Base-by-base conservation (phyloP, 2,888 invertebrate genomes). In the Chironomus tentans region DNA sequence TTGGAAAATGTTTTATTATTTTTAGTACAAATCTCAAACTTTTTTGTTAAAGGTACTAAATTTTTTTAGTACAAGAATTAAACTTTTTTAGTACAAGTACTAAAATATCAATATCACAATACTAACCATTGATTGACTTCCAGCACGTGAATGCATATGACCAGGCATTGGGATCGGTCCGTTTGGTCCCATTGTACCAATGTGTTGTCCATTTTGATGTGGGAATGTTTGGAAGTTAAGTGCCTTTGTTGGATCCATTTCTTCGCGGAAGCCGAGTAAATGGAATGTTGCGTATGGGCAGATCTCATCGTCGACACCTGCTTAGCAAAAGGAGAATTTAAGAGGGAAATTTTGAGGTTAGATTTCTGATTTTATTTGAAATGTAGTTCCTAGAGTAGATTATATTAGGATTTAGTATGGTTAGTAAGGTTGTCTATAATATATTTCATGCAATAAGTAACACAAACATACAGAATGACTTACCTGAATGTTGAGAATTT, bases 281-380 rank as follows among this genome's bases (percentile, higher is more conserved):
- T 97, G 96, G 92, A 97, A 97, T 62, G 97, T 97, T 7, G 97
- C 97, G 85, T 97, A 97, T 65, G 97, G 97, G 85, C 96, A 96
- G 83, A 97, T 96, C 85, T 97, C 96, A 82, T 96, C 96, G 83
- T 97, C 95, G 91, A 95, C 94, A 83, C 94, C 94, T 92, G 87
- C 68, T 21, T 68, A 13, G 5, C n/a, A n/a, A 76, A 77, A 70
- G 13, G 13, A 56, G 73, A 28, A 28, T 76, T 15, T 13, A 1
- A 21, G 18, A n/a, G 12, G 62, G 4, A 62, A 18, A 18, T 4
- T 65, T 22, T 65, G 13, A 24, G 24, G 65, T 65, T 13, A 56
- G 7, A 7, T 56, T 56, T 18, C 3, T n/a, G n/a, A 5, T 15
- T 18, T 50, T 1, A 38, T 38, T 28, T 28, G n/a, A n/a, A 6